Percentiles rank a stretch among this genome's conserved stretches.
Evolutionary conservation across 2,797 vertebrate species (phyloP).

Genomic region (Hippocampus kuda): DNA sequence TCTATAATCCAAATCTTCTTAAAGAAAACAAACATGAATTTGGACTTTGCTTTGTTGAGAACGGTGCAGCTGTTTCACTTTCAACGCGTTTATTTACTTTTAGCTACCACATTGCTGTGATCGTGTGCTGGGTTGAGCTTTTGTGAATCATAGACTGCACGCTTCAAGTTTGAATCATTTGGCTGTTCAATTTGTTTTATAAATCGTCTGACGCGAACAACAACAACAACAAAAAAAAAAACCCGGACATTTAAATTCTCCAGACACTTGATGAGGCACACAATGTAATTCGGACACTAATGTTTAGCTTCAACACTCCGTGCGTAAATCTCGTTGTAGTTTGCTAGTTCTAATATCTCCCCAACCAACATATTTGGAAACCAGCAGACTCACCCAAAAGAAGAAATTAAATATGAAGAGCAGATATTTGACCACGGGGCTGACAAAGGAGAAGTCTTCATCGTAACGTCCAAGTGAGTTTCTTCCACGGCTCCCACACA

Average conservation of each 20-base stretch:
- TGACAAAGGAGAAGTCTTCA: slow-evolving; percentile 75
- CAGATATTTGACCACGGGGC: slow-evolving; percentile 78
- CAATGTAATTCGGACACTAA: background rate
- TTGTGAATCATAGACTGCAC: background rate
- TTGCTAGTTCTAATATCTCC: background rate
- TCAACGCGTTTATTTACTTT: background rate
- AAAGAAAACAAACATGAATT: background rate
- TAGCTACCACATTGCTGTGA: background rate
- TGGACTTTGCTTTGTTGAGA: slow-evolving; percentile 1
- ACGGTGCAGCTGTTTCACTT: background rate
- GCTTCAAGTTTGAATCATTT: background rate
- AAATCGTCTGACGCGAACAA: background rate
- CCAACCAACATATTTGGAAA: background rate
- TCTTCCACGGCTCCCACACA: slow-evolving; percentile 34
- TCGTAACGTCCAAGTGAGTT: slow-evolving; percentile 28
- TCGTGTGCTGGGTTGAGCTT: background rate
- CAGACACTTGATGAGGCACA: background rate
- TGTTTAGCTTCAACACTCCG: no score
- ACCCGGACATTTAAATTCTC: background rate
- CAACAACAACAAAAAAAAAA: background rate
- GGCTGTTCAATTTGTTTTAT: background rate
- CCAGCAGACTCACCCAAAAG: slow-evolving; percentile 79
- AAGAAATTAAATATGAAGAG: slow-evolving; percentile 83
- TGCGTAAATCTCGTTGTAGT: no score
- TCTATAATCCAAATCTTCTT: background rate